Evolutionary conservation across 2,797 vertebrate species (phyloP).

Genomic region (Diplodus sargus): DNA sequence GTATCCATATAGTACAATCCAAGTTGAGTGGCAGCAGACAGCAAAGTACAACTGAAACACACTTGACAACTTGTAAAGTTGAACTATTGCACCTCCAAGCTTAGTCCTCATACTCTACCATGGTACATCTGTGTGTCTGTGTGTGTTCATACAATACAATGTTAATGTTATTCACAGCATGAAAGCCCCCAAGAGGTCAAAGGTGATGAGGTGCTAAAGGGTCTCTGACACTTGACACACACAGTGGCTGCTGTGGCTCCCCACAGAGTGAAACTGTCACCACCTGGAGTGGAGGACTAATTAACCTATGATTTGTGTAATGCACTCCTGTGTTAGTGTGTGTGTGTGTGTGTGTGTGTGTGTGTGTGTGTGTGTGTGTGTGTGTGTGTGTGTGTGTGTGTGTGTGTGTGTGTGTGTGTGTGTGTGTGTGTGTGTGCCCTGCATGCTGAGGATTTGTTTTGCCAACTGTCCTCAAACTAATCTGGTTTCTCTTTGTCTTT

Average conservation of each 20-base stretch:
- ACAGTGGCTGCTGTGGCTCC: constrained; percentile 55
- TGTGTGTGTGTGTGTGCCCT: constrained; percentile 10
- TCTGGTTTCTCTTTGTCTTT: constrained; percentile 45
- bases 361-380: constrained; percentile 19
- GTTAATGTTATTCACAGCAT: constrained; percentile 66
- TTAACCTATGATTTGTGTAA: constrained; percentile 80
- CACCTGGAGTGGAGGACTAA: constrained; percentile 77
- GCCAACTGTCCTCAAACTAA: constrained; percentile 29
- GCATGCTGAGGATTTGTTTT: constrained; percentile 8
- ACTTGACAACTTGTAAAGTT: constrained; percentile 24
- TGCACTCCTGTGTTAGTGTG: constrained; percentile 40
- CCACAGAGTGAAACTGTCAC: constrained; percentile 79
- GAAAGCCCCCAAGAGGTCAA: constrained; percentile 66
- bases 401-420: constrained; percentile 21
- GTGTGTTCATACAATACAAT: constrained; percentile 22
- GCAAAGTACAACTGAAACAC: constrained; percentile 7
- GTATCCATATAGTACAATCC: background rate
- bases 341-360: constrained; percentile 3
- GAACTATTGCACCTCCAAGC: background rate
- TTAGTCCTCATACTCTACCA: background rate
- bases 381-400: constrained; percentile 15
- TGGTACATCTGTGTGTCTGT: background rate
- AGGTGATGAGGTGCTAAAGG: constrained; percentile 79
- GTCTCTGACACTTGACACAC: constrained; percentile 79
- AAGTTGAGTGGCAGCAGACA: constrained; percentile 7